phyloP scores from a whole-genome alignment of 2,113 vertebrate species.

The Fulica atra region DNA sequence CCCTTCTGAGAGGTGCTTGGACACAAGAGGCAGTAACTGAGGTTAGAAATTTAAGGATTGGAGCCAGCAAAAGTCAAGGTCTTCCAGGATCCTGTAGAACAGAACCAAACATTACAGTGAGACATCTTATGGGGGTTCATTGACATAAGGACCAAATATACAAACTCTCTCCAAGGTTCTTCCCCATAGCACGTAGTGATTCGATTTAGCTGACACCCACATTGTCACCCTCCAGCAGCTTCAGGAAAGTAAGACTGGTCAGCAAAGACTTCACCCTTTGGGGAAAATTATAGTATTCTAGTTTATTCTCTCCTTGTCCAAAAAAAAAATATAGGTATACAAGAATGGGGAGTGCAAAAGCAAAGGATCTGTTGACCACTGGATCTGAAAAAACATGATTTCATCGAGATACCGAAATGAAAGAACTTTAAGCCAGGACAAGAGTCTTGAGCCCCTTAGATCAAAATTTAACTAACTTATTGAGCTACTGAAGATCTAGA shows the following conservation, averaged over 20 bases:
- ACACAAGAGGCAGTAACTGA: neutral
- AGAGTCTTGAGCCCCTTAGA: neutral
- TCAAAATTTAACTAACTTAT: neutral
- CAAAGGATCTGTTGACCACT: neutral
- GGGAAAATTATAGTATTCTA: neutral
- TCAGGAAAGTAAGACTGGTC: neutral
- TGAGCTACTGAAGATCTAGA: neutral
- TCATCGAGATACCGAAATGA: neutral
- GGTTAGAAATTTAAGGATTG: neutral
- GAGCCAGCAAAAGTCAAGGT: neutral
- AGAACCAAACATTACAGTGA: neutral
- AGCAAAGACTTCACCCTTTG: neutral
- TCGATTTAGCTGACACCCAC: neutral
- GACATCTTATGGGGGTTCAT: rapidly evolving
- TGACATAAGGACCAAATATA: neutral
- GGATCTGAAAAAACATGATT: neutral
- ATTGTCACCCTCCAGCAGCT: neutral
- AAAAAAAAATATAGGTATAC: neutral
- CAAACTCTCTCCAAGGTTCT: neutral
- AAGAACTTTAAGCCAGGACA: neutral
- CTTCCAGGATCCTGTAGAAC: neutral
- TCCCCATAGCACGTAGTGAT: neutral
- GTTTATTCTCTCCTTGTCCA: neutral
- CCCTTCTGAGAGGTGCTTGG: neutral
- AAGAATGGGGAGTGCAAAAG: neutral